phyloP scores from a whole-genome alignment of 2,113 vertebrate species.

The Sinocyclocheilus rhinocerous region DNA sequence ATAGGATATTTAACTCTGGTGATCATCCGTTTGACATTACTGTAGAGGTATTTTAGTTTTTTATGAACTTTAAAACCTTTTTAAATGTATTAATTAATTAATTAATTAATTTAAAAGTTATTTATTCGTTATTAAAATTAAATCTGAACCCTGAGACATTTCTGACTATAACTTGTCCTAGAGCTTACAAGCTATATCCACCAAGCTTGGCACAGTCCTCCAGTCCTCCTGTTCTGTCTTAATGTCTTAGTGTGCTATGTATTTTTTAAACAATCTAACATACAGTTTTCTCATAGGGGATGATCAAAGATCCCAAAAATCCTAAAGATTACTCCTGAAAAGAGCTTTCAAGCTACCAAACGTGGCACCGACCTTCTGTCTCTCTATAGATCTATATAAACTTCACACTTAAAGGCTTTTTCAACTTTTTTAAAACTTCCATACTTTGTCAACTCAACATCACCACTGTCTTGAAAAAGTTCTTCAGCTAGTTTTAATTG shows the following conservation, averaged over 20 bases:
- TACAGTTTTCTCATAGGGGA: background rate
- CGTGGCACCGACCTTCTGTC: background rate
- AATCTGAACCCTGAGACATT: background rate
- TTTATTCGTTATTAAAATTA: background rate
- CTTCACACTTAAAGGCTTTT: background rate
- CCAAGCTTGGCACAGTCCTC: background rate
- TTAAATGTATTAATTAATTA: background rate
- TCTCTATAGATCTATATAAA: background rate
- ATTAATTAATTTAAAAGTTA: background rate
- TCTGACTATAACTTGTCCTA: background rate
- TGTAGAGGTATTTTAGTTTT: background rate
- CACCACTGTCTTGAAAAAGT: background rate
- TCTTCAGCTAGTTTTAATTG: background rate
- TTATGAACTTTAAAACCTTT: background rate
- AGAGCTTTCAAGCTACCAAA: background rate
- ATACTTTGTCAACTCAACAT: background rate
- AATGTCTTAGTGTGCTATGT: background rate
- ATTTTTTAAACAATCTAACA: background rate
- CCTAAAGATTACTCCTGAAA: background rate
- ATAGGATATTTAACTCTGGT: background rate
- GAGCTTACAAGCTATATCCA: constrained; percentile 16
- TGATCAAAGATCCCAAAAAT: background rate
- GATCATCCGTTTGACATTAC: background rate
- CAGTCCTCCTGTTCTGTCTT: constrained; percentile 5
- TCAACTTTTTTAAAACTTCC: background rate